Evolutionary conservation across 2,113 vertebrate genomes (phyloP).

Genomic region (Hemibagrus wyckioides): DNA sequence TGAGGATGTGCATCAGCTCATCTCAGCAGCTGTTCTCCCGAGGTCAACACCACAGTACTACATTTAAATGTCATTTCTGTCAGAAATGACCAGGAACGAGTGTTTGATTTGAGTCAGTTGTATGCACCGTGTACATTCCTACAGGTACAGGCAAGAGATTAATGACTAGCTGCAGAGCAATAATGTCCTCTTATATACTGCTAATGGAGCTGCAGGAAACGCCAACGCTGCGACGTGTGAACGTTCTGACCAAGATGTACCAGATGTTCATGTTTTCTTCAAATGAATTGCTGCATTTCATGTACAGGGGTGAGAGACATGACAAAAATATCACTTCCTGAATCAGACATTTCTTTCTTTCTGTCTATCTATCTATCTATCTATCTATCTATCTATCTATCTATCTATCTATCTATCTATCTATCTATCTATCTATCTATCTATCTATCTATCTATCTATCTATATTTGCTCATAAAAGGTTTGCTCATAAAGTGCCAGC

Average conservation of each 20-base stretch:
- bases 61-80: neutral
- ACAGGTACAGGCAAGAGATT: neutral
- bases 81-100: neutral
- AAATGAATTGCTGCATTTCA: neutral
- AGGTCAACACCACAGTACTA: neutral
- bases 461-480: too few species aligned
- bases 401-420: too few species aligned
- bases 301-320: neutral
- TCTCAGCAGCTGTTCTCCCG: conserved; percentile 2
- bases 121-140: neutral
- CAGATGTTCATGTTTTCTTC: neutral
- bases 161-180: neutral
- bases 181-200: neutral
- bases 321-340: neutral
- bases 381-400: too few species aligned
- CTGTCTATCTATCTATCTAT: too few species aligned
- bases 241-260: neutral
- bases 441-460: too few species aligned
- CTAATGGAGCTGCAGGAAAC: neutral
- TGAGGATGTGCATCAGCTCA: neutral
- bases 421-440: too few species aligned
- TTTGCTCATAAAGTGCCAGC: too few species aligned
- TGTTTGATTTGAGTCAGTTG: neutral
- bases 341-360: too few species aligned
- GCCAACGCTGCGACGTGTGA: neutral